Evolutionary conservation across 2,888 invertebrate species (phyloP).

Genomic region (Torymus texanus): DNA sequence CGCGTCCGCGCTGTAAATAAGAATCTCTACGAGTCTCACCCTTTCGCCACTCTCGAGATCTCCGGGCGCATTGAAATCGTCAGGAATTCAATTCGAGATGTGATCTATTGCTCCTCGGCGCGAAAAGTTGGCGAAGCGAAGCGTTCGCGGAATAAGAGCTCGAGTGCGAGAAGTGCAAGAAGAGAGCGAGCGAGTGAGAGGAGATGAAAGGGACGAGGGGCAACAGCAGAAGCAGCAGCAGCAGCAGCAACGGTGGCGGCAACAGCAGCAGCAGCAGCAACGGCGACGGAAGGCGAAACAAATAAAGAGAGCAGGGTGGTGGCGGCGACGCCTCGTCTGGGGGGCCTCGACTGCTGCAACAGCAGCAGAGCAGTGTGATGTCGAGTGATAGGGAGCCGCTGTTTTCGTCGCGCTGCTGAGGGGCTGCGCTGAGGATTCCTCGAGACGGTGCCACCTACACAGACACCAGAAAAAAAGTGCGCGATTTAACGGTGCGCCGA

Average conservation of each 20-base stretch:
- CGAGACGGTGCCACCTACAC: no score
- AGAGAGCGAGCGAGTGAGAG: not conserved
- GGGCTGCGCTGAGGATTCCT: no score
- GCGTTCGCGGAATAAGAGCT: not conserved
- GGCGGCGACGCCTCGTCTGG: constrained; percentile 17
- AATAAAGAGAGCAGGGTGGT: constrained; percentile 23
- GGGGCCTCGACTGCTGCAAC: no score
- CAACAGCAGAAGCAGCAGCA: no score
- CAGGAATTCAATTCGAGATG: constrained; percentile 16
- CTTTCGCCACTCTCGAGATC: not conserved
- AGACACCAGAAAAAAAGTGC: no score
- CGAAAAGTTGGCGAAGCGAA: not conserved
- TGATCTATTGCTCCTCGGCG: constrained; percentile 18
- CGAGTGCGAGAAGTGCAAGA: not conserved
- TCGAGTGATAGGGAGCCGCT: constrained; percentile 39
- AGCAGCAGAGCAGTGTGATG: constrained; percentile 11
- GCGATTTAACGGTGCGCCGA: no score
- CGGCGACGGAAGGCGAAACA: constrained; percentile 16
- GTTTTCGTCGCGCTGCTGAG: not conserved
- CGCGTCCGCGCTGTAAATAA: not conserved
- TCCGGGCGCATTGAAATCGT: constrained; percentile 3
- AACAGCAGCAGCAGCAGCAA: no score
- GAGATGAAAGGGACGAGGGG: constrained; percentile 37
- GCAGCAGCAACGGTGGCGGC: no score
- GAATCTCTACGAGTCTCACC: not conserved